These are phyloP conservation scores for Mythimna vitellina DNA, from an alignment of 2,888 invertebrate genomes.

Conservation along the genomic window DNA sequence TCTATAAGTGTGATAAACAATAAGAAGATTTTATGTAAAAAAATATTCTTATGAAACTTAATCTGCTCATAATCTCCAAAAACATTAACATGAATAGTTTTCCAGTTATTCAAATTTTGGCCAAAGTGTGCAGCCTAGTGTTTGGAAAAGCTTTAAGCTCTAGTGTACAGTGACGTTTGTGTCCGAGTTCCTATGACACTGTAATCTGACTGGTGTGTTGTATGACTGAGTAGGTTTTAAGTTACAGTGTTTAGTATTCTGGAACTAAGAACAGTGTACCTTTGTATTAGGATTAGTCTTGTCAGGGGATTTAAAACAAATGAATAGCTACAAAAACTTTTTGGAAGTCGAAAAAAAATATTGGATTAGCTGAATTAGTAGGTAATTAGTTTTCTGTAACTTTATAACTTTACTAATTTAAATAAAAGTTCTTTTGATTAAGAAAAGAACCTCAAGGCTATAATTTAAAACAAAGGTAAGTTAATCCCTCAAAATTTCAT, in stretches of 20 bases:
- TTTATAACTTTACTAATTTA: not conserved
- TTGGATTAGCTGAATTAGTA: not conserved
- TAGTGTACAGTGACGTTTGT: conserved; percentile 42
- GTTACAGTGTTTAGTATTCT: conserved; percentile 26
- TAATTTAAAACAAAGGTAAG: not conserved
- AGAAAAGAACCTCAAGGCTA: not conserved
- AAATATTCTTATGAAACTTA: not conserved
- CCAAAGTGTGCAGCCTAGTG: conserved; percentile 27
- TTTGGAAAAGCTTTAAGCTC: conserved; percentile 59
- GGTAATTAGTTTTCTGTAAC: conserved; percentile 8
- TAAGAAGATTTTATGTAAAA: too few relatives aligned
- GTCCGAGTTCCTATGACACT: conserved; percentile 58
- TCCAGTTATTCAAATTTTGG: conserved; percentile 43
- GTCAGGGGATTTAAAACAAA: conserved; percentile 1
- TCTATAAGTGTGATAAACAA: too few relatives aligned
- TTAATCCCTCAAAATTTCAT: not conserved
- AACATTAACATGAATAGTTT: conserved; percentile 15
- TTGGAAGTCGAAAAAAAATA: not conserved
- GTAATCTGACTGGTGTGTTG: conserved; percentile 58
- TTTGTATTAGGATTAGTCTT: conserved; percentile 8
- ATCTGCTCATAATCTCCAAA: conserved; percentile 1
- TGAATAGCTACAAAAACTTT: not conserved
- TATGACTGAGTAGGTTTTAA: conserved; percentile 16
- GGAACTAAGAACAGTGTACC: not conserved
- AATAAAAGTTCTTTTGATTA: not conserved